Percentiles rank a stretch among this genome's conserved stretches.
phyloP scores from a whole-genome alignment of 1,140 invertebrate species.

The Stegodyphus dumicola region DNA sequence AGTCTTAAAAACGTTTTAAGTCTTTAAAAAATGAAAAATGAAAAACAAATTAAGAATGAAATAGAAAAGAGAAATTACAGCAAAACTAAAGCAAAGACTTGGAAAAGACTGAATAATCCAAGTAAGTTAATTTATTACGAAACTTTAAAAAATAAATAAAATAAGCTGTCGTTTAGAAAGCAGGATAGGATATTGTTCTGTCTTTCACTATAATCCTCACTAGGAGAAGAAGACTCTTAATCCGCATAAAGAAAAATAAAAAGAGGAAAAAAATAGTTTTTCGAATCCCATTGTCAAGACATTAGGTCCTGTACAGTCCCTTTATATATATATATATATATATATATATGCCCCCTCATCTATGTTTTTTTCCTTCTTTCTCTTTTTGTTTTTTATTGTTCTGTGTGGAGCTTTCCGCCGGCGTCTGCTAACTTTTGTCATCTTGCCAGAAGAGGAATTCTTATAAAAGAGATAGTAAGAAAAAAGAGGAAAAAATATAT shows the following conservation, averaged over 20 bases:
- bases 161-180: not conserved
- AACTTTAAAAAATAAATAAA: not conserved
- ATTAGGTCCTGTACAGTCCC: slow-evolving; percentile 3
- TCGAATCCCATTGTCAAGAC: slow-evolving; percentile 37
- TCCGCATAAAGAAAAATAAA: not conserved
- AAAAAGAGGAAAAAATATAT: not conserved
- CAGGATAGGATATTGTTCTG: not conserved
- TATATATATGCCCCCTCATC: no score
- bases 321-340: no score
- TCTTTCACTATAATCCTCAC: not conserved
- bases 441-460: slow-evolving; percentile 41
- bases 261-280: slow-evolving; percentile 13
- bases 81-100: no score
- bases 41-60: no score
- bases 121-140: not conserved
- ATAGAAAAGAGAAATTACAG: no score
- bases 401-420: not conserved
- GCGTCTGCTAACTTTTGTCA: slow-evolving; percentile 57
- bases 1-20: no score
- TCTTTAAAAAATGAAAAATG: no score
- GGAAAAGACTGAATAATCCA: no score
- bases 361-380: no score
- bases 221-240: not conserved
- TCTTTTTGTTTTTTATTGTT: no score
- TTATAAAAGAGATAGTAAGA: slow-evolving; percentile 18